Base-by-base conservation (phyloP, 2,797 vertebrate genomes). In the Malurus splendens region DNA sequence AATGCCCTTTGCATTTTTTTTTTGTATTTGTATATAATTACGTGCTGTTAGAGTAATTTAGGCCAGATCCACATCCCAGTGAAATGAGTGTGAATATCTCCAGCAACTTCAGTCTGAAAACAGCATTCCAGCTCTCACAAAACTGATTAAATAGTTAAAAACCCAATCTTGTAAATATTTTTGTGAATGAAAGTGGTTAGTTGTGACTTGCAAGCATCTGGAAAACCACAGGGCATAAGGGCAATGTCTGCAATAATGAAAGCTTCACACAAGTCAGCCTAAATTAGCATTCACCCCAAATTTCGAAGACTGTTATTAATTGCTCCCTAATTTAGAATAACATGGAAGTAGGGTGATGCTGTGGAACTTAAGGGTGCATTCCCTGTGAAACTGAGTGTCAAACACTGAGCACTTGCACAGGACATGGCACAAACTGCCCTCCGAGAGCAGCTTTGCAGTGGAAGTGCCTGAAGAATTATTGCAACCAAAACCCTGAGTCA, bases 151-250 rank as follows among this genome's bases (percentile, higher is more conserved):
- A 82, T 9, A 70, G 66, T 65, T 82, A 78, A 92, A 91, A 51
- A 9, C 6, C 16, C 51, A 70, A 56, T 67, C 78, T 42, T 55
- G 55, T 74, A 57, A 90, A 48, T 75, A 75, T 72, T 93, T 90
- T 89, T 85, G 48, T 91, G 90, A 92, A 75, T 90, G 70, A n/a
- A 91, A 87, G 79, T 33, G 18, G 52, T 30, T 75, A 42, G 52
- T 76, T 87, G 62, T 28, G 65, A 80, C 56, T 85, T 55, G 22
- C 1, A 5, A 75, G 48, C 32, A 45, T 36, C 52, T 74, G 25
- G 55, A 81, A 87, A 91, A 90, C 82, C 73, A 73, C 62, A 60
- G 57, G 59, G 61, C 51, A 42, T 60, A 89, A 25, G 74, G 87
- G 76, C 90, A 87, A 61, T 5, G 36, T 24, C 41, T 86, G 44